phyloP scores from a whole-genome alignment of 2,113 vertebrate species.

The Pygoscelis antarcticus region DNA sequence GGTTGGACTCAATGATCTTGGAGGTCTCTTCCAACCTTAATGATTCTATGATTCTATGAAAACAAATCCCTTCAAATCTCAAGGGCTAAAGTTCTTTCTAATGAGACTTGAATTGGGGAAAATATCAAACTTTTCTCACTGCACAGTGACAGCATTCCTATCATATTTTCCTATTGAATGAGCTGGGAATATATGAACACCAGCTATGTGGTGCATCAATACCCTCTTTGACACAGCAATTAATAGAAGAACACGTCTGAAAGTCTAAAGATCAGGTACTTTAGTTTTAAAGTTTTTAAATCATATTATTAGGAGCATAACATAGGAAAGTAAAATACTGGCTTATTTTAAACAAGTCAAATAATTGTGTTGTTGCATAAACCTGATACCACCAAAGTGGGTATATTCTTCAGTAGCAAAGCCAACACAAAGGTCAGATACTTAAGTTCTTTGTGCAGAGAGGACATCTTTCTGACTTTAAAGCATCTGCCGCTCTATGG shows the following conservation, averaged over 20 bases:
- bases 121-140: slow-evolving; percentile 37
- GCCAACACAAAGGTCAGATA: not conserved
- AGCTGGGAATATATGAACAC: slow-evolving; percentile 22
- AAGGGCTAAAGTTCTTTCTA: not conserved
- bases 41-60: no score
- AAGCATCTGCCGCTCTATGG: not conserved
- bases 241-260: not conserved
- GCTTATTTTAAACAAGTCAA: not conserved
- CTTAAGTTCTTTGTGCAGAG: not conserved
- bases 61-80: not conserved
- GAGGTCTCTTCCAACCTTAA: no score
- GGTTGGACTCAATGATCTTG: no score
- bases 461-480: not conserved
- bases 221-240: not conserved
- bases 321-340: not conserved
- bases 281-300: not conserved
- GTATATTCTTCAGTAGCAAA: not conserved
- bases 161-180: slow-evolving; percentile 50
- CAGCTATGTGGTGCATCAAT: slow-evolving; percentile 38
- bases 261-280: not conserved
- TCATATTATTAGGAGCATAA: not conserved
- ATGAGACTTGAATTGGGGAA: not conserved
- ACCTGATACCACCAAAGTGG: not conserved
- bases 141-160: slow-evolving; percentile 36
- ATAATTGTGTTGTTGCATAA: not conserved